These are phyloP conservation scores for Junco hyemalis DNA, from an alignment of 2,113 vertebrate genomes.

Conservation along the genomic window DNA sequence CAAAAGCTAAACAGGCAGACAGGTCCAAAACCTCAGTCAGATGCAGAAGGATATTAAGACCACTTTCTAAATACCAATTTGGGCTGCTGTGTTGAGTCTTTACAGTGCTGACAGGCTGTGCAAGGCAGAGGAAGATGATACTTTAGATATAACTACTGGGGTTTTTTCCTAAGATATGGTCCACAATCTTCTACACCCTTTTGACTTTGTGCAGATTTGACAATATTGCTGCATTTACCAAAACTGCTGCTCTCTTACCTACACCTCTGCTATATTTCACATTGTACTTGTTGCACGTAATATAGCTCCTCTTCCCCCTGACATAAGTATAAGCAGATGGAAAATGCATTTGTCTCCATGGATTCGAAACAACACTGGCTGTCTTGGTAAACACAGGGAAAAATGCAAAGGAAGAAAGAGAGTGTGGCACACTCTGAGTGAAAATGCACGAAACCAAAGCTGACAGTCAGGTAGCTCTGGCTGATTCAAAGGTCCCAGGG, in stretches of 20 bases:
- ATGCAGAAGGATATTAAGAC: background rate
- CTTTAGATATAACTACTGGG: background rate
- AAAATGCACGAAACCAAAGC: background rate
- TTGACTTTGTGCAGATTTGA: background rate
- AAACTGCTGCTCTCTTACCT: background rate
- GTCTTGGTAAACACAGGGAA: background rate
- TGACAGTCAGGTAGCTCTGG: background rate
- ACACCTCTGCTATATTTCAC: background rate
- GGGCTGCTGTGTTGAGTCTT: background rate
- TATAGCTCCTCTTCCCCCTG: background rate
- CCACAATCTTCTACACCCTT: background rate
- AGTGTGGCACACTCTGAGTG: background rate
- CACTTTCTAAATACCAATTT: background rate
- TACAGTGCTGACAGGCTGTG: background rate
- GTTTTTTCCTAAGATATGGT: background rate
- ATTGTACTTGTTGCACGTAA: background rate
- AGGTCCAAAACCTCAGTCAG: background rate
- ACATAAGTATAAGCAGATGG: background rate
- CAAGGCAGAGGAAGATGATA: background rate
- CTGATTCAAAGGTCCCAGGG: background rate
- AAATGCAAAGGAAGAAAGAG: background rate
- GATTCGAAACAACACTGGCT: slow-evolving; percentile 14
- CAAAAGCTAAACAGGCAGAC: background rate
- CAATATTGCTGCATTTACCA: background rate
- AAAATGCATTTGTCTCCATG: background rate